Conservation (phyloP, 1,140 invertebrate species). For the Drosophila lini region DNA sequence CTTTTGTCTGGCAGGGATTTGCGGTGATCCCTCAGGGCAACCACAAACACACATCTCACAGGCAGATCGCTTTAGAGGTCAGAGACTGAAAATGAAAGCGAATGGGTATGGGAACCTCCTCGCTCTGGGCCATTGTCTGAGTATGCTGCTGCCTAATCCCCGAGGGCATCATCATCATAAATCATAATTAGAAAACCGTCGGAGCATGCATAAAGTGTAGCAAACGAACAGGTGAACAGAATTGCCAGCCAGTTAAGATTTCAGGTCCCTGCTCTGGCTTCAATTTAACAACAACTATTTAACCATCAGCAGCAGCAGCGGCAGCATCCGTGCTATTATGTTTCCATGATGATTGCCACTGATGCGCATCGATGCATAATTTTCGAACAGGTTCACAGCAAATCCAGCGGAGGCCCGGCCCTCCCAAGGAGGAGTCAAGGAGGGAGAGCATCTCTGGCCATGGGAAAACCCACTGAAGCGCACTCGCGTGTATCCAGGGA, state of each 20-base stretch:
- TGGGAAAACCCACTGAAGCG: constrained; percentile 48
- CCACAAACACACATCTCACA: background rate
- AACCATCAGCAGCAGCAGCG: constrained; percentile 17
- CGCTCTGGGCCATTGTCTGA: constrained; percentile 1
- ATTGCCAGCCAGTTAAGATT: background rate
- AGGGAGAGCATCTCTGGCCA: constrained; percentile 18
- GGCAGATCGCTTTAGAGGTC: constrained; percentile 22
- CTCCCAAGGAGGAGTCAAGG: constrained; percentile 10
- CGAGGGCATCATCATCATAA: constrained; percentile 23
- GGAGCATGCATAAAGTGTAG: constrained; percentile 51
- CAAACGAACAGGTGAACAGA: constrained; percentile 56
- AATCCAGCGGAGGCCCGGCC: background rate
- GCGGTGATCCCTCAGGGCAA: constrained; percentile 11
- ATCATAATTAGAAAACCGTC: constrained; percentile 51
- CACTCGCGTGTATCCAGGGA: constrained; percentile 40
- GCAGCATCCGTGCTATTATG: constrained; percentile 27
- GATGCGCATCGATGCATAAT: constrained; percentile 64
- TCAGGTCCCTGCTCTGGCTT: background rate
- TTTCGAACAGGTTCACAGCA: constrained; percentile 60
- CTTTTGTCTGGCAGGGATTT: constrained; percentile 41
- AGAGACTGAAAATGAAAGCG: constrained; percentile 27
- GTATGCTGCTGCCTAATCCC: constrained; percentile 18
- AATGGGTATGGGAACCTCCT: background rate
- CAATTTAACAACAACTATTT: constrained; percentile 7
- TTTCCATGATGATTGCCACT: constrained; percentile 40